These are phyloP conservation scores for Acanthurus lineatus DNA, from an alignment of 2,797 vertebrate species.

Conservation along the genomic window DNA sequence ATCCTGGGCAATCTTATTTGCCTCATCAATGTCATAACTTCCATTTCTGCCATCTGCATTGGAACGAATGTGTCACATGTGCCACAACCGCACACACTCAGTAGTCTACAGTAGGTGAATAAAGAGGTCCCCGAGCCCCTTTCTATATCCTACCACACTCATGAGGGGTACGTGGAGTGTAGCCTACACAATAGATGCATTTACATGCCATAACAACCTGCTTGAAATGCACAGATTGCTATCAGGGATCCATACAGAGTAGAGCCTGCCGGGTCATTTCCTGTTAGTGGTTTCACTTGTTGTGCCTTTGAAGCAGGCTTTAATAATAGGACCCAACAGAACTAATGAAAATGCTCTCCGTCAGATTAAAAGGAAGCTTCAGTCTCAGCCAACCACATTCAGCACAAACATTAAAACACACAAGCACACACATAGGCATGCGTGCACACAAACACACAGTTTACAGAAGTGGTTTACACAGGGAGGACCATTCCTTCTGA, in stretches of 20 bases:
- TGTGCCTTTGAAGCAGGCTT: slow-evolving; percentile 84
- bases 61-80: slow-evolving; percentile 80
- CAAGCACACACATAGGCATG: slow-evolving; percentile 49
- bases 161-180: slow-evolving; percentile 33
- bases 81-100: slow-evolving; percentile 33
- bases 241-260: slow-evolving; percentile 68
- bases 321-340: slow-evolving; percentile 88
- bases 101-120: slow-evolving; percentile 29
- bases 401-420: slow-evolving; percentile 74
- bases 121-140: slow-evolving; percentile 32
- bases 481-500: slow-evolving; percentile 74
- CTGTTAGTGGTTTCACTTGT: slow-evolving; percentile 86
- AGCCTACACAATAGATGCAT: slow-evolving; percentile 41
- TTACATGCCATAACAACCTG: slow-evolving; percentile 45
- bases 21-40: slow-evolving; percentile 81
- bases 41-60: slow-evolving; percentile 74
- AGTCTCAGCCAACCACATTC: slow-evolving; percentile 80
- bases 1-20: slow-evolving; percentile 74
- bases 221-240: slow-evolving; percentile 60
- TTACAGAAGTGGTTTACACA: slow-evolving; percentile 86
- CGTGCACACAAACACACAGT: slow-evolving; percentile 66
- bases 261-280: slow-evolving; percentile 80
- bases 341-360: slow-evolving; percentile 87
- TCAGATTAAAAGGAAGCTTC: slow-evolving; percentile 88
- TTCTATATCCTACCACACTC: slow-evolving; percentile 41